Evolutionary conservation across 2,113 vertebrate genomes (phyloP), one percentile per base, ranked within the genome.

Genomic region (Bagarius yarrelli): DNA sequence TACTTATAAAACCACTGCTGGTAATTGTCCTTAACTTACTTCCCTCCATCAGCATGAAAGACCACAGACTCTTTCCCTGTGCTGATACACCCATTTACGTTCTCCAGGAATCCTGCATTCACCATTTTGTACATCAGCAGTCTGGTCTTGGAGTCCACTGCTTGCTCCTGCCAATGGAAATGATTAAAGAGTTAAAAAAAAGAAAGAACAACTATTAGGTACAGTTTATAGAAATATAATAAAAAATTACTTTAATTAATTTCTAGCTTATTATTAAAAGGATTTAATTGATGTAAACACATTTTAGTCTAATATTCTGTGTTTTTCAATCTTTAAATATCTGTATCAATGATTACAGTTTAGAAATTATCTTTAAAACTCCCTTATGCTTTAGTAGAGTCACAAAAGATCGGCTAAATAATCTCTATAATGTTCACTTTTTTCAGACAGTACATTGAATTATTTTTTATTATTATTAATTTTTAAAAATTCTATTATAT

Each of bases 111-210:
- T 56, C 97, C 96, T 83, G 94, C 87, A 83, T 93, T 99, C 87
- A 99, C 94, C 96, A 99, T 98, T 87, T 99, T 99, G 77, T 95
- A 99, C 93, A 99, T 94, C 40, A 99, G 94, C 85, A 99, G 93
- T 71, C 98, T 96, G 1, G 98, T 99, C 89, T 95, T 96, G 70
- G 96, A 93, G 90, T 99, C 98, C 84, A 99, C 95, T 40, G 96
- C 98, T 94, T 99, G 98, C 87, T 99, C 98, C 98, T 99, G 85
- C 25, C 70, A 15, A 57, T 4, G 11, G 27, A 56, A 44, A 60
- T 16, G 61, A 23, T 47, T 60, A 13, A 59, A n/a, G n/a, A n/a
- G n/a, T n/a, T n/a, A n/a, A n/a, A n/a, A n/a, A 67, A 61, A 52
- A 56, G 47, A 25, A 75, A n/a, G 34, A 47, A n/a, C 2, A 21